Base-by-base conservation (phyloP, 1,140 invertebrate species). In the Bradysia coprophila region DNA sequence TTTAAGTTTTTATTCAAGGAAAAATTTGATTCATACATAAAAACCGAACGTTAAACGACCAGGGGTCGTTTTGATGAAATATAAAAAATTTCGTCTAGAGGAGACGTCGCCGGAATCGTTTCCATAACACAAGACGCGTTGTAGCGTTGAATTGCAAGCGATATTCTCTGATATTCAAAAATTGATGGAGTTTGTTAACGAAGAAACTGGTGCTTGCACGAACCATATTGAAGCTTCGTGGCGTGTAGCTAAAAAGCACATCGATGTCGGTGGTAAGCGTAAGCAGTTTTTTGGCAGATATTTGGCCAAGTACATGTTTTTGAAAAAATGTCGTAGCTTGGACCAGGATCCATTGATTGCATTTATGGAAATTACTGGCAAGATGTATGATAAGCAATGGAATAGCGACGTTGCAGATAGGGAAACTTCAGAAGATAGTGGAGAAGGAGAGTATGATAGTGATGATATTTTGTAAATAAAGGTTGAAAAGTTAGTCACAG, bases 101-200 rank as follows among this genome's bases (percentile, higher is more conserved):
- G n/a, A n/a, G n/a, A n/a, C n/a, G n/a, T n/a, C n/a, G n/a, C n/a
- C n/a, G n/a, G n/a, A n/a, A n/a, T n/a, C n/a, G n/a, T n/a, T n/a
- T n/a, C n/a, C n/a, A n/a, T n/a, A n/a, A n/a, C n/a, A n/a, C n/a
- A n/a, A n/a, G n/a, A n/a, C n/a, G n/a, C n/a, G n/a, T n/a, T n/a
- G n/a, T n/a, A n/a, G n/a, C n/a, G n/a, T n/a, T n/a, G n/a, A n/a
- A n/a, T n/a, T n/a, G n/a, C n/a, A n/a, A n/a, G n/a, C n/a, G n/a
- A n/a, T n/a, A n/a, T n/a, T n/a, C n/a, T n/a, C n/a, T n/a, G n/a
- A n/a, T n/a, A n/a, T n/a, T n/a, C n/a, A n/a, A n/a, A n/a, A n/a
- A n/a, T 38, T 21, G 10, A 15, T 46, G 2, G 43, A 46, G 42
- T 52, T 53, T 38, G 38, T 46, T 1, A 45, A 52, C 36, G 46